Conservation (phyloP, 2,888 invertebrate species). For the Rhimphoctona megacephalus region DNA sequence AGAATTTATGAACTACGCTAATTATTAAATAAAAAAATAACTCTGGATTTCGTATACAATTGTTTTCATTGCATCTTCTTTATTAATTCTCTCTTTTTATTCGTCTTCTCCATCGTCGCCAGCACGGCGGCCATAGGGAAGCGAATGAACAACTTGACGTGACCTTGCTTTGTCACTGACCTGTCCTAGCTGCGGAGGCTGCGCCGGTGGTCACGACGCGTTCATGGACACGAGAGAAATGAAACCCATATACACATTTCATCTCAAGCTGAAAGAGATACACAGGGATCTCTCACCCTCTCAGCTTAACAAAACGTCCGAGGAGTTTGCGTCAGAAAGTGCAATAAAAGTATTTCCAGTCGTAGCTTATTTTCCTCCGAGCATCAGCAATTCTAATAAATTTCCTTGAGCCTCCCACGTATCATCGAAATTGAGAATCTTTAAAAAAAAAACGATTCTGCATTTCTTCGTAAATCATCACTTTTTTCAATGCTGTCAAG, state of each 20-base stretch:
- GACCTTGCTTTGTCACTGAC: slow-evolving; percentile 85
- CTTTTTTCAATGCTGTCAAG: neutral
- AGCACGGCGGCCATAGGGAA: slow-evolving; percentile 40
- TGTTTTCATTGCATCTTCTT: neutral
- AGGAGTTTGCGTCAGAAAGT: slow-evolving; percentile 7
- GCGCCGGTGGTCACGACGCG: slow-evolving; percentile 69
- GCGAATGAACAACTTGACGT: slow-evolving; percentile 73
- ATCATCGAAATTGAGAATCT: slow-evolving; percentile 2
- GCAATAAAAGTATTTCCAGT: slow-evolving; percentile 45
- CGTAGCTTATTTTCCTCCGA: slow-evolving; percentile 25
- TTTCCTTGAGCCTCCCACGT: slow-evolving; percentile 27
- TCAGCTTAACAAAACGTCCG: neutral
- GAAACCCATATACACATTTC: slow-evolving; percentile 52
- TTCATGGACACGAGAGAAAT: slow-evolving; percentile 64
- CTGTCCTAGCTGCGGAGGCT: slow-evolving; percentile 81
- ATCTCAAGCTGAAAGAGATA: slow-evolving; percentile 13
- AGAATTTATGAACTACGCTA: neutral
- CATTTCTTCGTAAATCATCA: neutral
- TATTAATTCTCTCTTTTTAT: slow-evolving; percentile 21
- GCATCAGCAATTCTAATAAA: slow-evolving; percentile 13
- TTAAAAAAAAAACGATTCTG: neutral
- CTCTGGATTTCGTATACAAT: neutral
- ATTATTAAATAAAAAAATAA: neutral
- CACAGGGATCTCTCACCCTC: slow-evolving; percentile 7
- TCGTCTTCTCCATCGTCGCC: slow-evolving; percentile 44